Conservation (phyloP, 2,888 invertebrate species). For the Aromia moschata region DNA sequence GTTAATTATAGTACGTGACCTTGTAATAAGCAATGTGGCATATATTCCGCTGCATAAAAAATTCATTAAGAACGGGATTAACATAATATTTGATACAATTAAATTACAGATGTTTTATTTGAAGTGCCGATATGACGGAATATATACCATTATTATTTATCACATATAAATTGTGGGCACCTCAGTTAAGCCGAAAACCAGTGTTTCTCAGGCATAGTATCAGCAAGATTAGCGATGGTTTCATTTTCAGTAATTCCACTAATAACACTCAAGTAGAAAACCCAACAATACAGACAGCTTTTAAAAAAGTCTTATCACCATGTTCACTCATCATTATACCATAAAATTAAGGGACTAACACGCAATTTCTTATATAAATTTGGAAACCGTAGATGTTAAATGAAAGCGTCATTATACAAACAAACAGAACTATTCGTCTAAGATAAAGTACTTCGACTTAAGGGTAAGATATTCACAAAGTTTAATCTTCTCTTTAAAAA, state of each 20-base stretch:
- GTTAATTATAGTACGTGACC: too few relatives aligned
- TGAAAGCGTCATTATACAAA: conserved; percentile 13
- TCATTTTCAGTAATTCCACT: conserved; percentile 28
- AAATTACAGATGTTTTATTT: too few relatives aligned
- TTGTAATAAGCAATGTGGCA: too few relatives aligned
- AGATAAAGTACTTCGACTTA: conserved; percentile 15
- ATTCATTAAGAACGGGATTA: too few relatives aligned
- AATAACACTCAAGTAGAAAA: conserved; percentile 49
- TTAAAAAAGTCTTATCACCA: conserved; percentile 48
- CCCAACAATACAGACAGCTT: conserved; percentile 48
- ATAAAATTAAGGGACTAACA: conserved; percentile 23
- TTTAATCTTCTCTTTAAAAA: conserved; percentile 26
- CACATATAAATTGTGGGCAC: background rate
- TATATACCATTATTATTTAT: background rate
- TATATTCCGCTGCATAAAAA: too few relatives aligned
- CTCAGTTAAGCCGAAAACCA: background rate
- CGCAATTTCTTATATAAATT: conserved; percentile 22
- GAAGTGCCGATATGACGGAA: too few relatives aligned
- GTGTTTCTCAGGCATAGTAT: conserved; percentile 28
- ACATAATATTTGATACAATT: background rate
- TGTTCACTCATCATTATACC: conserved; percentile 38
- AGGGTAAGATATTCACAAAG: conserved; percentile 17
- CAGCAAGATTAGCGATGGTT: conserved; percentile 22
- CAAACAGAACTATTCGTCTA: conserved; percentile 10
- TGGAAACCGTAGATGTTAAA: conserved; percentile 12